A percentile compares a stretch with the other conserved stretches of the same genome.
Conservation (phyloP, 2,797 vertebrate species). For the Brachyrhaphis roseni region DNA sequence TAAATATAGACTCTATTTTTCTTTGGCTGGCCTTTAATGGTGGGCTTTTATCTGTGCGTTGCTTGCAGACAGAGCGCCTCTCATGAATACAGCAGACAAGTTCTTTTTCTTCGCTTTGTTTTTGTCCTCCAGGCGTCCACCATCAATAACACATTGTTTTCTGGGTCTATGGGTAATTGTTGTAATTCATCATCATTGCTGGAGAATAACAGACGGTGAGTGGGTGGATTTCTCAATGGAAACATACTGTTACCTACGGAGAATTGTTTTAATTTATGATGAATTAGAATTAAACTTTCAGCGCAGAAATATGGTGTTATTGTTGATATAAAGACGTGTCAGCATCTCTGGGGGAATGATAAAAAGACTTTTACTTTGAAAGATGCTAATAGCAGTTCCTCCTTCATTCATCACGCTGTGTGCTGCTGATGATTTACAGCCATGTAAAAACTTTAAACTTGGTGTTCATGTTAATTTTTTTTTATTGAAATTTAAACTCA, state of each 20-base stretch:
- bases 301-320: neutral
- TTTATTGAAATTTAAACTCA: neutral
- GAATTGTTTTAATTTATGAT: neutral
- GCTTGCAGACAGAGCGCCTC: slow-evolving; percentile 44
- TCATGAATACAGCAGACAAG: slow-evolving; percentile 29
- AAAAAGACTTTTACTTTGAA: neutral
- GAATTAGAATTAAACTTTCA: slow-evolving; percentile 3
- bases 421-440: neutral
- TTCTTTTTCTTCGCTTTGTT: slow-evolving; percentile 33
- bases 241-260: slow-evolving; percentile 20
- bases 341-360: neutral
- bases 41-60: slow-evolving; percentile 45
- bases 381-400: neutral
- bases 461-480: too few relatives aligned
- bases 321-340: neutral
- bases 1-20: slow-evolving; percentile 41
- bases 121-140: slow-evolving; percentile 71
- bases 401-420: neutral
- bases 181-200: slow-evolving; percentile 89
- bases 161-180: slow-evolving; percentile 85
- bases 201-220: slow-evolving; percentile 71
- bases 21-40: slow-evolving; percentile 36
- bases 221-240: slow-evolving; percentile 28
- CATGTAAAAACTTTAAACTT: neutral
- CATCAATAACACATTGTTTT: slow-evolving; percentile 86